Evolutionary conservation across 2,888 invertebrate species (phyloP).

Genomic region (Clanis bilineata): DNA sequence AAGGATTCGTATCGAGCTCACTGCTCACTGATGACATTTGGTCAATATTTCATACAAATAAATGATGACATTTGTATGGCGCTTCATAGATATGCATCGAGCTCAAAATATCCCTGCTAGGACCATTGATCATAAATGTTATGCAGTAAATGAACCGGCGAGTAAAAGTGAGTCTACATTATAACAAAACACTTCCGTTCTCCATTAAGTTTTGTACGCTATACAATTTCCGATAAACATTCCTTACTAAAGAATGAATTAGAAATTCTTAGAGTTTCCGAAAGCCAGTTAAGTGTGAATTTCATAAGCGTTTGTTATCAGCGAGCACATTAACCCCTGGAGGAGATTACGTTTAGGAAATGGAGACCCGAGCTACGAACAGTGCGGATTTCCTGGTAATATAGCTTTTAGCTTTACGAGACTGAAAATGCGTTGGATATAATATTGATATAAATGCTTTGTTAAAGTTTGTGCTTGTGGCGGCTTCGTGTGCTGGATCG

Average conservation of each 20-base stretch:
- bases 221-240: slow-evolving; percentile 1
- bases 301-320: slow-evolving; percentile 17
- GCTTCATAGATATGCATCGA: too few species aligned
- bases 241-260: neutral
- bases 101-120: too few species aligned
- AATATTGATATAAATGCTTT: neutral
- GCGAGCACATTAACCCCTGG: slow-evolving; percentile 41
- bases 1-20: too few species aligned
- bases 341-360: slow-evolving; percentile 47
- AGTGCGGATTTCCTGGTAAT: slow-evolving; percentile 40
- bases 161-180: too few species aligned
- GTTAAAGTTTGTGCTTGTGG: too few species aligned
- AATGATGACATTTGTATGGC: too few species aligned
- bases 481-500: too few species aligned
- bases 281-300: slow-evolving; percentile 9
- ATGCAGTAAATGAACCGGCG: neutral
- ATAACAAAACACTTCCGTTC: neutral
- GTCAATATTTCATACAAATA: too few species aligned
- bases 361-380: slow-evolving; percentile 36
- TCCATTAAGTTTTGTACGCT: neutral
- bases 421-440: neutral
- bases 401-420: slow-evolving; percentile 28
- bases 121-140: too few species aligned
- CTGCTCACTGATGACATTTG: too few species aligned
- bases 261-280: slow-evolving; percentile 6